These are phyloP conservation scores for Neelides folsomi DNA, from an alignment of 2,888 invertebrate species.

Conservation along the genomic window DNA sequence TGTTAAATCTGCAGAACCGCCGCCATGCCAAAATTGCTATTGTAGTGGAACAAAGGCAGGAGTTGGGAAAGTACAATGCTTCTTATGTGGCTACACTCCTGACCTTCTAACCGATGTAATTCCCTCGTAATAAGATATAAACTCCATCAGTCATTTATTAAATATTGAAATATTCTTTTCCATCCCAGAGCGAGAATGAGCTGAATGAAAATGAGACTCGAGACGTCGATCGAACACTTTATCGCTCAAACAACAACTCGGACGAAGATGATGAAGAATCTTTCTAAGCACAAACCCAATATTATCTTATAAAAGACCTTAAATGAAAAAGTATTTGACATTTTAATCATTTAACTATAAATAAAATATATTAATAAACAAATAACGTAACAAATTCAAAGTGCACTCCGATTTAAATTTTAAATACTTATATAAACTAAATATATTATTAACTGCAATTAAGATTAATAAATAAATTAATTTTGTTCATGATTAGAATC, in stretches of 20 bases:
- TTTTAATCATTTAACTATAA: no score
- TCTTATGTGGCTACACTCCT: conserved; percentile 45
- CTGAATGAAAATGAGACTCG: conserved; percentile 9
- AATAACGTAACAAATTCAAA: no score
- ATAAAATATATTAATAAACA: no score
- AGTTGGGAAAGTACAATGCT: conserved; percentile 52
- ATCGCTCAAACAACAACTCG: conserved; percentile 1
- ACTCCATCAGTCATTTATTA: neutral
- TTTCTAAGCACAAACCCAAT: no score
- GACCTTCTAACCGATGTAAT: conserved; percentile 2
- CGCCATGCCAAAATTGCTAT: conserved; percentile 52
- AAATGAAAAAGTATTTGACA: no score
- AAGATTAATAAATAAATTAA: neutral
- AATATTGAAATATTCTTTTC: neutral
- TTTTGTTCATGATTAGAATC: no score
- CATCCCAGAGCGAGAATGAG: neutral
- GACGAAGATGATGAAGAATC: conserved; percentile 4
- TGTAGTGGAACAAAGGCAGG: conserved; percentile 54
- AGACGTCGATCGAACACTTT: neutral
- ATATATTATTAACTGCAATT: neutral
- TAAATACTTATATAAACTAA: neutral
- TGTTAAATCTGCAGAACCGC: conserved; percentile 49
- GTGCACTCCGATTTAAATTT: no score
- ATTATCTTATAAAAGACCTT: no score
- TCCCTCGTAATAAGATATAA: neutral